Conservation (phyloP, 2,797 vertebrate genomes). For the Caiman crocodilus region DNA sequence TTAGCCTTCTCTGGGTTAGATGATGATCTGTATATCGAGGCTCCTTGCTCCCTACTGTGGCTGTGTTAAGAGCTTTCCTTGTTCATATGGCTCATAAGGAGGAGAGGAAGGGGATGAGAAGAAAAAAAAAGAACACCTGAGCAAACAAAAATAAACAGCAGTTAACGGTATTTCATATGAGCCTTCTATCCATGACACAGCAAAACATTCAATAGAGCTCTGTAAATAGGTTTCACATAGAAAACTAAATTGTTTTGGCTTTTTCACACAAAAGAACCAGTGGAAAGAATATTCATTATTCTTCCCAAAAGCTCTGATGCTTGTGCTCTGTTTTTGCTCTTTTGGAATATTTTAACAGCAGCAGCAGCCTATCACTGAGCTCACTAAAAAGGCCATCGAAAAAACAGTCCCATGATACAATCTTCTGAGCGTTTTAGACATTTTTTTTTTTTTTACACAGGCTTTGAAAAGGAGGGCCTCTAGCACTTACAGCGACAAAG, state of each 20-base stretch:
- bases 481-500: background rate
- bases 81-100: background rate
- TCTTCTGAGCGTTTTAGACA: background rate
- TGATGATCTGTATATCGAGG: background rate
- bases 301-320: background rate
- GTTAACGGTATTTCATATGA: background rate
- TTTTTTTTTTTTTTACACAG: background rate
- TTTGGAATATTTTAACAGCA: background rate
- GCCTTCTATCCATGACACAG: background rate
- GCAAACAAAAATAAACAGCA: no score
- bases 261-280: background rate
- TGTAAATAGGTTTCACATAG: background rate
- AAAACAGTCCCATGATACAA: background rate
- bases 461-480: background rate
- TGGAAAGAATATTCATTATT: background rate
- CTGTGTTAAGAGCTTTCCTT: background rate
- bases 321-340: background rate
- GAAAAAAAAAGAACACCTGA: no score
- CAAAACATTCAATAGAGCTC: background rate
- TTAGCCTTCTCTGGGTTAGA: background rate
- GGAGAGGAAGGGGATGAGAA: no score
- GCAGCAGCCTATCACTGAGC: background rate
- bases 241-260: background rate
- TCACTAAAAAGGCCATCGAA: background rate
- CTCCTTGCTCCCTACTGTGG: no score